Evolutionary conservation across 2,888 invertebrate species (phyloP).

Genomic region (Orthonevra nobilis): DNA sequence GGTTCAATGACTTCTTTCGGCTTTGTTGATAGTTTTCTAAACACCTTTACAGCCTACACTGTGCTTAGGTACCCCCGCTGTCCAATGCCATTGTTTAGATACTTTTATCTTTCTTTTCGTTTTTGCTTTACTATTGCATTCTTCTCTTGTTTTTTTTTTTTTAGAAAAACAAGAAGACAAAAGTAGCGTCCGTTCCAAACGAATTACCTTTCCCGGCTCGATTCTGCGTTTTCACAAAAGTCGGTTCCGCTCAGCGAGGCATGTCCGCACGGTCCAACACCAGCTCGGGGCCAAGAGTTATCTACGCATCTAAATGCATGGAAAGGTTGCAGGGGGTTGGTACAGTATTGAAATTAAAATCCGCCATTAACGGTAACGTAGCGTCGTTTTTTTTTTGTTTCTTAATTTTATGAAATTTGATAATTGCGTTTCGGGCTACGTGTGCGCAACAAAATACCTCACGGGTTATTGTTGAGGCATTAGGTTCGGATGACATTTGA

Average conservation of each 20-base stretch:
- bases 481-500: slow-evolving; percentile 31
- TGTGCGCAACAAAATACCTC: slow-evolving; percentile 14
- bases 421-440: slow-evolving; percentile 26
- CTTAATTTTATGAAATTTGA: slow-evolving; percentile 28
- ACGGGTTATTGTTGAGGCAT: slow-evolving; percentile 13
- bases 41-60: too few relatives aligned
- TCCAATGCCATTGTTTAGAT: not conserved
- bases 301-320: slow-evolving; percentile 41
- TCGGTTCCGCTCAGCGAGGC: slow-evolving; percentile 55
- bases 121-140: too few relatives aligned
- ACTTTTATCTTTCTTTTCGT: not conserved
- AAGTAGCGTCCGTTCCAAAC: too few relatives aligned
- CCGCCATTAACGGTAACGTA: slow-evolving; percentile 18
- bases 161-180: too few relatives aligned
- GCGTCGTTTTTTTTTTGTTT: slow-evolving; percentile 12
- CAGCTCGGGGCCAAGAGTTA: slow-evolving; percentile 37
- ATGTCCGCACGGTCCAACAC: slow-evolving; percentile 42
- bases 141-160: too few relatives aligned
- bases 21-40: too few relatives aligned
- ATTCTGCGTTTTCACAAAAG: slow-evolving; percentile 22
- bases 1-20: slow-evolving; percentile 16
- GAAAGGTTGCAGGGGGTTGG: not conserved
- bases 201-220: too few relatives aligned
- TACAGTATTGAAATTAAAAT: slow-evolving; percentile 39
- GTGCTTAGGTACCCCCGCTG: too few relatives aligned